Evolutionary conservation across 2,113 vertebrate genomes (phyloP).

Genomic region (Aleadryas rufinucha): DNA sequence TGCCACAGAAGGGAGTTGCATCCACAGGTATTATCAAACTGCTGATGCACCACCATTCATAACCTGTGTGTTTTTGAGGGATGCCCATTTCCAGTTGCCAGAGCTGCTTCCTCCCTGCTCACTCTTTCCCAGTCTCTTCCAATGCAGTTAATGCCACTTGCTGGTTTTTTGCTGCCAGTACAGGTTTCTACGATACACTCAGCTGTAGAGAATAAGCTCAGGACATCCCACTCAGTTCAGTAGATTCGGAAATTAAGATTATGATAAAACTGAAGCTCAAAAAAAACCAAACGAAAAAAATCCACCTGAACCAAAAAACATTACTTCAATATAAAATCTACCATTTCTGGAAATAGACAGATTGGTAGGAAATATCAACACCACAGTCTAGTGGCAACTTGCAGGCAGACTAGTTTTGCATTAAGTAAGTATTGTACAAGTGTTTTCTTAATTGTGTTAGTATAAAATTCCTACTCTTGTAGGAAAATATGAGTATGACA

Average conservation of each 20-base stretch:
- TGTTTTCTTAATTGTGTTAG: neutral
- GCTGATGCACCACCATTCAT: rapidly evolving
- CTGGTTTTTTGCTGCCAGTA: neutral
- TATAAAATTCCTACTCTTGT: neutral
- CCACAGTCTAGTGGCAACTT: neutral
- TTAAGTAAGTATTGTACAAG: neutral
- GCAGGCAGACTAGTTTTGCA: neutral
- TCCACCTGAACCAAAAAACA: neutral
- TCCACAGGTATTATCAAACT: neutral
- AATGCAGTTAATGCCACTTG: neutral
- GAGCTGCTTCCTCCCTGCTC: neutral
- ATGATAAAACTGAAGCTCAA: neutral
- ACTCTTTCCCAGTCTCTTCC: neutral
- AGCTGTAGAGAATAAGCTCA: neutral
- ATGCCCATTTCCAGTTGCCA: neutral
- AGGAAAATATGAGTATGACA: neutral
- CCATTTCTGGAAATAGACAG: no score
- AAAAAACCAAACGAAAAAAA: neutral
- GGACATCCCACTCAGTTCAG: neutral
- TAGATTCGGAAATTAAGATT: neutral
- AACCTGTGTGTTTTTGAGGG: rapidly evolving
- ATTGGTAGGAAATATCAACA: neutral
- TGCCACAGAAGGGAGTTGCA: neutral
- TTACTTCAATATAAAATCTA: neutral
- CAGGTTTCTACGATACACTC: neutral